phyloP scores from a whole-genome alignment of 2,888 invertebrate species.

The Eurytoma californica region DNA sequence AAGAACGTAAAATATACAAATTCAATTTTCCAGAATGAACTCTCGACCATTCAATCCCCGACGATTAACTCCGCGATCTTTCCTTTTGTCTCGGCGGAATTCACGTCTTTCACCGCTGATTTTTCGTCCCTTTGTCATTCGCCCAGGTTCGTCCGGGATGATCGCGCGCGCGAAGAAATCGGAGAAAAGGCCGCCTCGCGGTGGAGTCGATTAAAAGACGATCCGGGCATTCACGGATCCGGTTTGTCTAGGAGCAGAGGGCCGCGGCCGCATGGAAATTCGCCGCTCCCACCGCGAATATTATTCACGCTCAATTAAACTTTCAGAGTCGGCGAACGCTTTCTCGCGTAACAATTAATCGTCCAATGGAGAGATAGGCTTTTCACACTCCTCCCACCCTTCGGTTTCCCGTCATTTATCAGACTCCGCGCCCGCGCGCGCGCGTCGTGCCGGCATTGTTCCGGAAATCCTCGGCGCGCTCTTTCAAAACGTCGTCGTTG shows the following conservation, averaged over 20 bases:
- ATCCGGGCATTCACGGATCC: slow-evolving; percentile 46
- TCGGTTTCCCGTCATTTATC: slow-evolving; percentile 54
- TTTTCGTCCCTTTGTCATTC: slow-evolving; percentile 51
- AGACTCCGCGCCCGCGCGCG: not conserved
- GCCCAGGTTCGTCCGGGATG: slow-evolving; percentile 32
- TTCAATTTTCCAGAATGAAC: slow-evolving; percentile 44
- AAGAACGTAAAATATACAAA: slow-evolving; percentile 43
- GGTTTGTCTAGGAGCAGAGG: slow-evolving; percentile 32
- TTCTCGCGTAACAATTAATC: slow-evolving; percentile 55
- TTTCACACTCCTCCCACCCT: slow-evolving; percentile 17
- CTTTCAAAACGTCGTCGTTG: slow-evolving; percentile 39
- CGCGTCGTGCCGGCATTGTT: slow-evolving; percentile 46
- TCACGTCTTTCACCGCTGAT: slow-evolving; percentile 46
- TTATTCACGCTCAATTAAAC: slow-evolving; percentile 72
- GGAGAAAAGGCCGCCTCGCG: slow-evolving; percentile 36
- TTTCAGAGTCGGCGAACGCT: slow-evolving; percentile 59
- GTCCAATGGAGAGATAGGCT: slow-evolving; percentile 51
- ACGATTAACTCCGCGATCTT: slow-evolving; percentile 2
- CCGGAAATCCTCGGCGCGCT: slow-evolving; percentile 44
- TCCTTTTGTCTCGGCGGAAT: slow-evolving; percentile 46
- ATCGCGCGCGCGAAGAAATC: slow-evolving; percentile 36
- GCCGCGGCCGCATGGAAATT: slow-evolving; percentile 35
- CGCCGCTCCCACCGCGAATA: slow-evolving; percentile 58
- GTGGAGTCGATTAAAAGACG: slow-evolving; percentile 52
- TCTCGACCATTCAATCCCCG: slow-evolving; percentile 12